These are phyloP conservation scores for Drosophila percnosoma DNA, from an alignment of 2,888 invertebrate genomes.

Conservation along the genomic window DNA sequence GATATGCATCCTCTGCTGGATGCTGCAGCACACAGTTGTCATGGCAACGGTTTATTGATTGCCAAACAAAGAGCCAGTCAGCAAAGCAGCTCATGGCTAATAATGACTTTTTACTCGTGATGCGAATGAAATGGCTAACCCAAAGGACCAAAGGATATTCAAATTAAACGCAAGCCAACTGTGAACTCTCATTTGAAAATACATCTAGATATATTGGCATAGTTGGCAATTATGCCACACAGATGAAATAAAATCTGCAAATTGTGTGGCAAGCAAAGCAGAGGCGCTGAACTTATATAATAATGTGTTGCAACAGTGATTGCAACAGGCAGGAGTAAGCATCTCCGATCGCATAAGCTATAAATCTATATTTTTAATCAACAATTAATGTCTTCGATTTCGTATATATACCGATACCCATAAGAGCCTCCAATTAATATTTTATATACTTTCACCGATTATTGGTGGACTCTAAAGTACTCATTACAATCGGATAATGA, in stretches of 20 bases:
- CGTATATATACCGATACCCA: not conserved
- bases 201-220: not conserved
- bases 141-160: slow-evolving; percentile 29
- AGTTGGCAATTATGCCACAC: not conserved
- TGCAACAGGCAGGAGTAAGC: not conserved
- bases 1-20: slow-evolving; percentile 14
- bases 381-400: too few relatives aligned
- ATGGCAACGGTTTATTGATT: slow-evolving; percentile 36
- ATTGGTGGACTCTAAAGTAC: not conserved
- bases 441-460: not conserved
- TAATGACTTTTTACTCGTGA: slow-evolving; percentile 12
- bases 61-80: slow-evolving; percentile 8
- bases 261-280: not conserved
- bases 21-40: slow-evolving; percentile 12
- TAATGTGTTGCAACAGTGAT: too few relatives aligned
- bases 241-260: not conserved
- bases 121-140: not conserved
- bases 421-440: not conserved
- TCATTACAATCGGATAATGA: not conserved
- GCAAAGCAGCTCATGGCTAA: slow-evolving; percentile 15
- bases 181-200: slow-evolving; percentile 13
- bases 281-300: not conserved
- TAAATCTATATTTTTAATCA: not conserved
- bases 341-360: not conserved
- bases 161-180: slow-evolving; percentile 1